Evolutionary conservation across 2,888 invertebrate species (phyloP), one percentile per base, ranked within the genome.

Genomic region (Spodoptera littoralis): DNA sequence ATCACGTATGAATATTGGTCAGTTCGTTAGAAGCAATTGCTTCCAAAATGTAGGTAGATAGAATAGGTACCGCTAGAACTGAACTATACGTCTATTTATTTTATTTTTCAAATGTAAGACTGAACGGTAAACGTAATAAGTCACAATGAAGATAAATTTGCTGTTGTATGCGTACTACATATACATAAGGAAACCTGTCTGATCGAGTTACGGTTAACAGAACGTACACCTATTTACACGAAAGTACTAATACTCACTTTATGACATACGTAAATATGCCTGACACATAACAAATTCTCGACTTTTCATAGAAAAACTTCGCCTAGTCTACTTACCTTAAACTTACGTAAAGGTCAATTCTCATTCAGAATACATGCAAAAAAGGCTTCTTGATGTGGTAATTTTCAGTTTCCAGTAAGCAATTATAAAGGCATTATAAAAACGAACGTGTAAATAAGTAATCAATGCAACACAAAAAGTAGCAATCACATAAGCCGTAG

Each of bases 51-150:
- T 61, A 65, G 50, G 71, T 63, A 57, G 60, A 65, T 36, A 36
- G 36, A 54, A 36, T 36, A 36, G 36, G 62, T 84, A 84, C 86
- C 83, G 86, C 79, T 87, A 86, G 51, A 43, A 64, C 54, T 46
- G 54, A 60, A 77, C 72, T 70, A 36, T 8, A 61, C 78, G 73
- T 79, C 80, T 80, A 82, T 83, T 85, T 88, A 83, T 81, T 80
- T 82, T 83, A 79, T 84, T 84, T 88, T 80, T 79, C 78, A 74
- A 84, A 82, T 79, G 77, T 67, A 72, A 72, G 83, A 75, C 78
- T 69, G 68, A 88, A 87, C 89, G 85, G 88, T 88, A 88, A 85
- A 86, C 76, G 83, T 76, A 82, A 81, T 81, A 84, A 84, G 82
- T 82, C 81, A 85, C 80, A 83, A 83, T 83, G 82, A 81, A 83